Base-by-base conservation (phyloP, 2,113 vertebrate genomes). In the Marmota monax region DNA sequence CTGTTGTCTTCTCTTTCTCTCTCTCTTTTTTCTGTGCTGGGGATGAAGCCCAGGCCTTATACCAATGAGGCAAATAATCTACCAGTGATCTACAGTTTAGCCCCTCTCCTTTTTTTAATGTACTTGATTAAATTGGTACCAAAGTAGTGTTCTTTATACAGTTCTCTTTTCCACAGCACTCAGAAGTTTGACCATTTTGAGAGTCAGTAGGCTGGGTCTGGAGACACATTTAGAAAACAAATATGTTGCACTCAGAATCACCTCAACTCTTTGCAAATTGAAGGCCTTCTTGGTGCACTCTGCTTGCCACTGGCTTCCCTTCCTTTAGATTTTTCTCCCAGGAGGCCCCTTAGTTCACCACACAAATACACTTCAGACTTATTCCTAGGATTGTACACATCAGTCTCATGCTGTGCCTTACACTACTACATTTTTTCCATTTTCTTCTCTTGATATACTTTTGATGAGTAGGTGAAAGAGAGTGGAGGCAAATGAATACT, bases 381-480 rank as follows among this genome's bases (percentile, higher is more conserved):
- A 73, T 76, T 92, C 42, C 11, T 70, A 32, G 17, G 7, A 39
- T 27, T 45, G 13, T 69, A 61, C 37, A 51, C 32, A 29, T 86
- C 63, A 92, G 7, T 95, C 80, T 76, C 58, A 88, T 29, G 42
- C 32, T 84, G 34, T 80, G 25, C 23, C 58, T 76, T 72, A 25
- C 25, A 90, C 12, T 10, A 4, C 27, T 58, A 39, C 34, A 63
- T 48, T 56, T 94, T 91, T 58, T 69, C 37, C 25, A 23, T 3
- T 86, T 77, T 95, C 95, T 34, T 94, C 17, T 84, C 7, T 61
- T 88, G 77, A 53, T 39, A 56, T 86, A 7, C 25, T 92, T 79
- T 96, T 91, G 58, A 79, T 93, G 61, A 76, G n/a, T 88, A 76
- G 42, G 32, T 32, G 10, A 95, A 88, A 29, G 22, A 74, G 11